Percentiles rank a stretch among this genome's conserved stretches.
phyloP scores from a whole-genome alignment of 2,888 invertebrate species.

The Neocrepidodera transversa region DNA sequence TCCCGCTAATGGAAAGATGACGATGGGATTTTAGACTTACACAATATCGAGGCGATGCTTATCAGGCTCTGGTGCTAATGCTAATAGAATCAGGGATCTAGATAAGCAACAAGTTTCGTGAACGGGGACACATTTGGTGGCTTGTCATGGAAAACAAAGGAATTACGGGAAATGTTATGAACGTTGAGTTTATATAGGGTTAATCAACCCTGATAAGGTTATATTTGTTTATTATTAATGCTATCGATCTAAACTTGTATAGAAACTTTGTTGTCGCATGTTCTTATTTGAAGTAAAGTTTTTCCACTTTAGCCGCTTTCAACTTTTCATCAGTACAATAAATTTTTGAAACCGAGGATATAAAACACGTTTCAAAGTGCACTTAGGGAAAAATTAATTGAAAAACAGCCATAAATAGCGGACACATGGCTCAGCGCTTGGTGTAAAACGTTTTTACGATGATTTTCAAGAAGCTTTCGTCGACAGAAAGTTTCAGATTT shows the following conservation, averaged over 20 bases:
- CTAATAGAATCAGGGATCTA: conserved; percentile 16
- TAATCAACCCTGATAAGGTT: too few relatives aligned
- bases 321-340: too few relatives aligned
- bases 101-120: conserved; percentile 22
- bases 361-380: neutral
- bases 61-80: conserved; percentile 11
- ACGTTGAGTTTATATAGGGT: too few relatives aligned
- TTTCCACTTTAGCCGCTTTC: too few relatives aligned
- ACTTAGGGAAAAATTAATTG: neutral
- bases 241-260: too few relatives aligned
- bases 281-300: too few relatives aligned
- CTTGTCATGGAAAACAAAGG: too few relatives aligned
- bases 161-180: too few relatives aligned
- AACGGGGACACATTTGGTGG: too few relatives aligned
- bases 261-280: too few relatives aligned
- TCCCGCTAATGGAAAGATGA: conserved; percentile 27
- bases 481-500: conserved; percentile 6
- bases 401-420: neutral
- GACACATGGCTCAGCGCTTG: neutral
- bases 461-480: neutral
- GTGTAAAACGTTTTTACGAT: neutral
- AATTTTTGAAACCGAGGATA: neutral
- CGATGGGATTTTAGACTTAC: conserved; percentile 26
- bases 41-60: conserved; percentile 20
- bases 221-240: too few relatives aligned